Conservation (phyloP, 2,888 invertebrate genomes). For the Julus scandinavius region DNA sequence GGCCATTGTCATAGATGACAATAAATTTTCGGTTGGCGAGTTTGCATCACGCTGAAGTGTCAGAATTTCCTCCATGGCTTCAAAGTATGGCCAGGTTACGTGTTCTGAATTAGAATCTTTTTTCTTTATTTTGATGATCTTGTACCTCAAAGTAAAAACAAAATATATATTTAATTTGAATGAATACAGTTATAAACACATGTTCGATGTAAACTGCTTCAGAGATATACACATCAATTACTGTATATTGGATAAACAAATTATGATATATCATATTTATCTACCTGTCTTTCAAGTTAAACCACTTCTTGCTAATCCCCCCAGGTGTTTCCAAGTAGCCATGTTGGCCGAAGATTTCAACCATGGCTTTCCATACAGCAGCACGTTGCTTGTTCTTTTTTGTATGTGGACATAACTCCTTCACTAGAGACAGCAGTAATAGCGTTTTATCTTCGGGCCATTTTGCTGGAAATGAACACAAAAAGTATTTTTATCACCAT, state of each 20-base stretch:
- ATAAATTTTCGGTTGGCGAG: neutral
- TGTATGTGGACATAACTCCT: neutral
- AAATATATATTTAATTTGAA: too few relatives aligned
- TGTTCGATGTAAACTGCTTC: too few relatives aligned
- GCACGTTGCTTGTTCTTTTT: neutral
- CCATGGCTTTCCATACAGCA: neutral
- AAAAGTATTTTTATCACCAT: neutral
- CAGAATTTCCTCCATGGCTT: neutral
- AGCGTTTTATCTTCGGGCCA: neutral
- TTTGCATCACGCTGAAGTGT: neutral
- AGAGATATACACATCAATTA: too few relatives aligned
- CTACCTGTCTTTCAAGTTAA: neutral
- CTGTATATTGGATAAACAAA: too few relatives aligned
- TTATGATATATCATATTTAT: too few relatives aligned
- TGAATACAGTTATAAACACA: too few relatives aligned
- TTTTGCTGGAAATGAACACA: neutral
- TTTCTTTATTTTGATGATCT: neutral
- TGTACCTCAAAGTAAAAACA: neutral
- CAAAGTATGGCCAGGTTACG: neutral
- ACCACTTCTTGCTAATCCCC: neutral
- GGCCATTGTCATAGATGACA: neutral
- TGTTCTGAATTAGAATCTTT: neutral
- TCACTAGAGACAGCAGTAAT: neutral
- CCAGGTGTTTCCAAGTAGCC: neutral
- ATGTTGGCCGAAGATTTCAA: neutral